phyloP scores from a whole-genome alignment of 2,888 invertebrate genomes.

The Pyrgus malvae region DNA sequence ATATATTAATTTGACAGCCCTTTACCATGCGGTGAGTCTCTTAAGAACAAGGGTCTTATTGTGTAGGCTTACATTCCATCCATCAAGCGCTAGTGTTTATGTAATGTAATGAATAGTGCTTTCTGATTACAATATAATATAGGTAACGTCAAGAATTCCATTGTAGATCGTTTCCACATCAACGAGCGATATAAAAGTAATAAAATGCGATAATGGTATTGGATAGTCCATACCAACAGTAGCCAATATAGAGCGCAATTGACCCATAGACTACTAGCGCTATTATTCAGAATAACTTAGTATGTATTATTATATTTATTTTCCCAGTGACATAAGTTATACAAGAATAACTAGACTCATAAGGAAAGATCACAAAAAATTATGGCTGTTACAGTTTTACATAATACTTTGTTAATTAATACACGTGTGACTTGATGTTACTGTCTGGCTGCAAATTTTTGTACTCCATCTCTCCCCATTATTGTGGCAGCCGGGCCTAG shows the following conservation, averaged over 20 bases:
- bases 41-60: slow-evolving; percentile 31
- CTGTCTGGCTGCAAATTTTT: too few species aligned
- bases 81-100: neutral
- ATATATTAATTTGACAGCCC: too few species aligned
- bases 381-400: too few species aligned
- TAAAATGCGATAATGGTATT: slow-evolving; percentile 8
- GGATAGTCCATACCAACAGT: neutral
- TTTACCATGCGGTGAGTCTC: slow-evolving; percentile 29
- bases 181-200: slow-evolving; percentile 1
- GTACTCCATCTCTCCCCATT: too few species aligned
- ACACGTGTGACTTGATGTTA: too few species aligned
- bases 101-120: neutral
- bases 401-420: too few species aligned
- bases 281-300: too few species aligned
- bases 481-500: too few species aligned
- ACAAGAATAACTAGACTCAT: too few species aligned
- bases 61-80: slow-evolving; percentile 12
- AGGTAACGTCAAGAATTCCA: slow-evolving; percentile 3
- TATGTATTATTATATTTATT: too few species aligned
- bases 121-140: slow-evolving; percentile 5
- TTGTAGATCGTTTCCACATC: slow-evolving; percentile 13
- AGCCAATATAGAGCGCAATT: slow-evolving; percentile 1
- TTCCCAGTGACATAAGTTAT: too few species aligned
- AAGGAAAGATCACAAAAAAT: too few species aligned
- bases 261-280: slow-evolving; percentile 10